Evolutionary conservation across 2,888 invertebrate species (phyloP), one percentile per base, ranked within the genome.

Genomic region (Branchinecta sandiegonensis): DNA sequence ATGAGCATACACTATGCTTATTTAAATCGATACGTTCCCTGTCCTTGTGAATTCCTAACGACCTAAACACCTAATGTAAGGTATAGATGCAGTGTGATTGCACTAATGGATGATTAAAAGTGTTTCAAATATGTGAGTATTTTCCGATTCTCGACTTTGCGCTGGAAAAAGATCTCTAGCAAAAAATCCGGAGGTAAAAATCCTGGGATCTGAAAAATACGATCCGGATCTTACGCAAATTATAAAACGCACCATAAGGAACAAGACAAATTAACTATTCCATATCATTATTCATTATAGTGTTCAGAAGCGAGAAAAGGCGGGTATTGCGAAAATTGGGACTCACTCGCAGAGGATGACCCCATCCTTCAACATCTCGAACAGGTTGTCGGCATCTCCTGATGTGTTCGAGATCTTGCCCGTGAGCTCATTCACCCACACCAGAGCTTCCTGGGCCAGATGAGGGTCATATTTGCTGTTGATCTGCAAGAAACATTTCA

Each of bases 401-500:
- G 86, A 88, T 9, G 88, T 86, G 77, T 88, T 88, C 73, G 90
- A 85, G 65, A 89, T 86, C 74, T 91, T 91, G n/a, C 86, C 87
- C 13, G 89, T 90, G 73, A 95, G 85, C 69, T 83, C 80, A 75
- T 87, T 86, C 75, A 99, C 88, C 97, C 97, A 97, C 80, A 89
- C 88, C 76, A 96, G 79, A 73, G 89, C 88, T 81, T 97, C 94
- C 74, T 86, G 86, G 4, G 97, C 97, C 72, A 94, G 83, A 75
- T 91, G 91, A 76, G 91, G 89, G 79, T 92, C 96, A 83, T 96
- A 99, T 83, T 97, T 97, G 78, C 93, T 91, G 79, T 94, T 92
- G 74, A 97, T 92, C 97, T 97, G 82, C 13, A 85, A 74, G 74
- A 75, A 74, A 73, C 73, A 74, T 72, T 71, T 66, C 64, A 50